phyloP scores from a whole-genome alignment of 2,888 invertebrate genomes.

The Apamea monoglypha region DNA sequence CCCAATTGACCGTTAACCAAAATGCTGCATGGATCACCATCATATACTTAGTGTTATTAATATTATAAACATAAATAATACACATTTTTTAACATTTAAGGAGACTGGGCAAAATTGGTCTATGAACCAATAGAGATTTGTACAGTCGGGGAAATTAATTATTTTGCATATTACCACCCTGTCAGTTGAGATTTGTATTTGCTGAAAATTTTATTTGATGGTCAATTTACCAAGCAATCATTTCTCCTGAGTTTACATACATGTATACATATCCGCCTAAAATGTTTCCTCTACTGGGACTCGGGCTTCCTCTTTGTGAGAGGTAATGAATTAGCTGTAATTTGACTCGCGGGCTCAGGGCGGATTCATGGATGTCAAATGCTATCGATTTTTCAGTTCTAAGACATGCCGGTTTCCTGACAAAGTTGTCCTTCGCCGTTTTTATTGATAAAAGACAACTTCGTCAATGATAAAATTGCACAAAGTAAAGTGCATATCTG shows the following conservation, averaged over 20 bases:
- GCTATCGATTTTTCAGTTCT: background rate
- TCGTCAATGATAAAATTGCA: background rate
- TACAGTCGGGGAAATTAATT: background rate
- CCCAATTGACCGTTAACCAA: background rate
- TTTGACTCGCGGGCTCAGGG: background rate
- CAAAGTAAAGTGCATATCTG: background rate
- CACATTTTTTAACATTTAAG: slow-evolving; percentile 33
- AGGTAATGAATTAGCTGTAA: background rate
- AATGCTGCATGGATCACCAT: slow-evolving; percentile 28
- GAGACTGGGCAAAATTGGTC: slow-evolving; percentile 45
- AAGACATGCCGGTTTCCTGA: background rate
- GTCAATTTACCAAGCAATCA: background rate
- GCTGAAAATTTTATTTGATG: background rate
- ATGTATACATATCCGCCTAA: background rate
- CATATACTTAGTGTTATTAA: slow-evolving; percentile 7
- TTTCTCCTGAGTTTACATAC: slow-evolving; percentile 1
- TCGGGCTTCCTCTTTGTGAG: background rate
- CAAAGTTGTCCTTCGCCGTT: background rate
- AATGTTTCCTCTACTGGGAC: background rate
- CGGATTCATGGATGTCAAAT: slow-evolving; percentile 1
- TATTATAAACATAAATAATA: background rate
- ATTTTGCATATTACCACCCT: background rate
- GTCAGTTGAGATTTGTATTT: background rate
- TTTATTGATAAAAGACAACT: background rate
- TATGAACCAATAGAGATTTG: slow-evolving; percentile 43